Conservation (phyloP, 2,113 vertebrate genomes). For the Corythornis madagascariensis region DNA sequence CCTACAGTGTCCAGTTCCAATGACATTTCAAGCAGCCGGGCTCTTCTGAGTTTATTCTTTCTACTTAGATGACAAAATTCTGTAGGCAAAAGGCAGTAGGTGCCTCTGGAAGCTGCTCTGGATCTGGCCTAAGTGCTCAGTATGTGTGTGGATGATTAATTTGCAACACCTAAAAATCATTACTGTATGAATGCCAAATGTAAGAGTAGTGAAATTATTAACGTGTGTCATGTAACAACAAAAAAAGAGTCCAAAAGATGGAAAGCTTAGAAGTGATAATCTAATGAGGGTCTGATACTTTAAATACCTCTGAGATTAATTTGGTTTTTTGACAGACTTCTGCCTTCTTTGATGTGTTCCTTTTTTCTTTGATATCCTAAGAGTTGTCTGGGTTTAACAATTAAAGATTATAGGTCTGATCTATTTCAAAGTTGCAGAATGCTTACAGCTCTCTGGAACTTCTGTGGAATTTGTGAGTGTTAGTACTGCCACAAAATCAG, state of each 20-base stretch:
- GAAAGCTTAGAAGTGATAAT: slow-evolving; percentile 33
- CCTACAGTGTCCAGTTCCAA: background rate
- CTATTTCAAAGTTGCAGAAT: slow-evolving; percentile 57
- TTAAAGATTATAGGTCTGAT: slow-evolving; percentile 41
- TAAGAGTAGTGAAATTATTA: slow-evolving; percentile 25
- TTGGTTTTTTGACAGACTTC: background rate
- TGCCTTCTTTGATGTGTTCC: slow-evolving; percentile 37
- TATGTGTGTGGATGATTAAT: background rate
- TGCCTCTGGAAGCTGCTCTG: background rate
- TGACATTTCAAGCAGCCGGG: background rate
- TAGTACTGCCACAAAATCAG: slow-evolving; percentile 49
- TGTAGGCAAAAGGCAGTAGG: background rate
- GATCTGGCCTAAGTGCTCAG: background rate
- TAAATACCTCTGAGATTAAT: slow-evolving; percentile 36
- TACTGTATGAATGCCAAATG: background rate
- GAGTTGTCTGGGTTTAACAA: slow-evolving; percentile 14
- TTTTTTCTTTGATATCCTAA: slow-evolving; percentile 26
- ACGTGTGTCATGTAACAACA: background rate
- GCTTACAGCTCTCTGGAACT: background rate
- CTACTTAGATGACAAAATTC: background rate
- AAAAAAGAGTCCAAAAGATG: background rate
- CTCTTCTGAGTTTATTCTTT: background rate
- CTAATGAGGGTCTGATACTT: slow-evolving; percentile 26
- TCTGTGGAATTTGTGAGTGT: slow-evolving; percentile 9
- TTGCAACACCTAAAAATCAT: slow-evolving; percentile 24